A percentile compares a stretch with the other conserved stretches of the same genome.
Conservation (phyloP, 2,113 vertebrate species). For the Oryctolagus cuniculus region DNA sequence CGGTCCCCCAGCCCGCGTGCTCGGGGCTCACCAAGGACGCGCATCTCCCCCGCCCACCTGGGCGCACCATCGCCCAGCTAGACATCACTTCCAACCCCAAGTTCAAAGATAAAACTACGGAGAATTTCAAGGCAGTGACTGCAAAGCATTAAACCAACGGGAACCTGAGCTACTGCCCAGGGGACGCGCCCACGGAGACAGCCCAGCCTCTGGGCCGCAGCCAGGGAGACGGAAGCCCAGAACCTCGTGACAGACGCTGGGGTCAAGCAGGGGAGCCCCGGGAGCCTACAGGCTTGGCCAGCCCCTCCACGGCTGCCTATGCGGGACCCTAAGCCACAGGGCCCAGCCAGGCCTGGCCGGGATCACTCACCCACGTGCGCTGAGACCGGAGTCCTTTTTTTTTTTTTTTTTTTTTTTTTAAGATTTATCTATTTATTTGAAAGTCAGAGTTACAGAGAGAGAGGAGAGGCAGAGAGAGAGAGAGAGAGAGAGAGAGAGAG, state of each 20-base stretch:
- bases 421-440: too few species aligned
- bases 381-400: accelerated
- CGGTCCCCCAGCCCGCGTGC: background rate
- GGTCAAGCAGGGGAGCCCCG: background rate
- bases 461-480: too few species aligned
- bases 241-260: background rate
- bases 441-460: too few species aligned
- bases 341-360: background rate
- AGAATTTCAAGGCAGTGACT: background rate
- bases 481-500: too few species aligned
- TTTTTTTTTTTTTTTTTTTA: too few species aligned
- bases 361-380: background rate
- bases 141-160: background rate
- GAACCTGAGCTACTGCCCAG: background rate
- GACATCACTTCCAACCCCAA: background rate
- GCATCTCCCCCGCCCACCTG: accelerated
- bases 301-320: accelerated
- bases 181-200: background rate
- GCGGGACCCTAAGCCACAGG: background rate
- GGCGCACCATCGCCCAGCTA: background rate
- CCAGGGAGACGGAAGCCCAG: background rate
- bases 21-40: accelerated
- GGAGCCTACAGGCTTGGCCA: background rate
- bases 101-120: background rate
- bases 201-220: background rate